Evolutionary conservation across 2,888 invertebrate species (phyloP).

Genomic region (Colletes collaris): DNA sequence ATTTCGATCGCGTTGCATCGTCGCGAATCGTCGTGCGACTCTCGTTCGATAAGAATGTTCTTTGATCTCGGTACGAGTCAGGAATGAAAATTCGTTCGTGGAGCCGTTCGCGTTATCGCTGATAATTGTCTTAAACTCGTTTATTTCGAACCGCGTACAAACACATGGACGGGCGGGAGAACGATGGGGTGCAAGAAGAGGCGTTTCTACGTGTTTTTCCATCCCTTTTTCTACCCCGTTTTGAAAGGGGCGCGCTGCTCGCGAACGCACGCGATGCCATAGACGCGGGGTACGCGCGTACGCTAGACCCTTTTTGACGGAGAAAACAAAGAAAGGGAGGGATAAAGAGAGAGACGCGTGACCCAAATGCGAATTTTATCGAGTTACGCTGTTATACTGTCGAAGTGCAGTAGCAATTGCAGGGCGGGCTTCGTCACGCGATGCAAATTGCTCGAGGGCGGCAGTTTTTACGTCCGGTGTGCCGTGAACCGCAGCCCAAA

Average conservation of each 20-base stretch:
- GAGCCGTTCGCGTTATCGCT: constrained; percentile 17
- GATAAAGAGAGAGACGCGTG: constrained; percentile 63
- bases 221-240: background rate
- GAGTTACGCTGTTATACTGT: constrained; percentile 73
- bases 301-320: constrained; percentile 19
- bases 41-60: background rate
- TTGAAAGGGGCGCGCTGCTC: constrained; percentile 24
- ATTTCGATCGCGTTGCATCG: too few species aligned
- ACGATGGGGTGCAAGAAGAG: constrained; percentile 44
- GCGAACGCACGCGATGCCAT: constrained; percentile 58
- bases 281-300: constrained; percentile 11
- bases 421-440: constrained; percentile 71
- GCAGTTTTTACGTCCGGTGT: constrained; percentile 70
- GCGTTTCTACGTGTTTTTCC: constrained; percentile 33
- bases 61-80: background rate
- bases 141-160: background rate
- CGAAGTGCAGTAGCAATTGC: constrained; percentile 73
- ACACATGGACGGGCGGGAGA: background rate
- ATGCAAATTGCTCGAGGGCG: constrained; percentile 71
- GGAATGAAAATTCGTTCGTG: background rate
- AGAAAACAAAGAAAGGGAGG: background rate
- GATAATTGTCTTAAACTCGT: background rate
- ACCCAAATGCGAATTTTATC: constrained; percentile 77
- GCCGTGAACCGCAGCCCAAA: constrained; percentile 27
- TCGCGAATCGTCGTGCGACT: background rate